These are phyloP conservation scores for Isotomurus palustris DNA, from an alignment of 2,888 invertebrate species.

Conservation along the genomic window DNA sequence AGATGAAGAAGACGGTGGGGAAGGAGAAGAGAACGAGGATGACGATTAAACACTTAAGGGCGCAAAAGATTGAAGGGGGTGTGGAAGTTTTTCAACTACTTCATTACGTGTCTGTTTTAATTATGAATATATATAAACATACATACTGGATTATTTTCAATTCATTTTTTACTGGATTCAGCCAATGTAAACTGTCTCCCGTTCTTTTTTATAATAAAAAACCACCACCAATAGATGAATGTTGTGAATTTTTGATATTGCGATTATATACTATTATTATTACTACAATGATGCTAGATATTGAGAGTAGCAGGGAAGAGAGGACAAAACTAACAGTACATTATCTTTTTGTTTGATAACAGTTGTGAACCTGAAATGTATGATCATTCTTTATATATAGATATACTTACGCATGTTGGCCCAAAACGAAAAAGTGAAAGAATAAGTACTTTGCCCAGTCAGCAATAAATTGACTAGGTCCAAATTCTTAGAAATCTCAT, in stretches of 20 bases:
- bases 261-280: no score
- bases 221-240: conserved; percentile 9
- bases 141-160: conserved; percentile 14
- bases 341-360: conserved; percentile 1
- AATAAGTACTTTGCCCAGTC: conserved; percentile 7
- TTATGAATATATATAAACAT: conserved; percentile 2
- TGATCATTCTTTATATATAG: background rate
- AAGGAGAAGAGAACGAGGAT: conserved; percentile 60
- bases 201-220: conserved; percentile 15
- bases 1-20: conserved; percentile 62
- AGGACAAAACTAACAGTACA: conserved; percentile 9
- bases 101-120: conserved; percentile 12
- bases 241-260: conserved; percentile 14
- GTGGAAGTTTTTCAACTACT: conserved; percentile 3
- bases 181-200: conserved; percentile 8
- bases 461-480: conserved; percentile 18
- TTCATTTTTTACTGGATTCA: conserved; percentile 13
- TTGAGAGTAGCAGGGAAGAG: background rate
- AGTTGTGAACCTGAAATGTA: conserved; percentile 6
- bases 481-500: conserved; percentile 1
- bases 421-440: background rate
- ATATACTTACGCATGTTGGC: background rate
- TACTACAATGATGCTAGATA: conserved; percentile 2
- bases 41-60: conserved; percentile 49
- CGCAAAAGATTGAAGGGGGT: background rate